Percentiles rank a stretch among this genome's conserved stretches.
Conservation (phyloP, 2,113 vertebrate species). For the Notarius quadriscutis region DNA sequence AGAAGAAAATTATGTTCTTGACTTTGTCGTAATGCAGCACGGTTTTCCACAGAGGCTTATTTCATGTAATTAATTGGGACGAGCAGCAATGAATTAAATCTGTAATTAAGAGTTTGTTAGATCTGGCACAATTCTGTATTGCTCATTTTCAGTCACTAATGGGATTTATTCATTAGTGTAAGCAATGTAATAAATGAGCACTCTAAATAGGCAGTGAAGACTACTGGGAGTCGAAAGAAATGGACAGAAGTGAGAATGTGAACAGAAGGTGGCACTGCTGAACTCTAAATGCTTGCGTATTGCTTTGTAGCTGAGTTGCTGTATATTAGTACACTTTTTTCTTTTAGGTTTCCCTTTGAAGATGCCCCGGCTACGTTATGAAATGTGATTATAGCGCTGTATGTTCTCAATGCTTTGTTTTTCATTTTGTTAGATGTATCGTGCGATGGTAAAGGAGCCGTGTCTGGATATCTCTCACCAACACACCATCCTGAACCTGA, state of each 20-base stretch:
- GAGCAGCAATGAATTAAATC: constrained; percentile 23
- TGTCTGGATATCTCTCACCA: constrained; percentile 74
- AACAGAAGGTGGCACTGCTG: constrained; percentile 28
- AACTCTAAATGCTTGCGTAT: not conserved
- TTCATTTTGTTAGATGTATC: constrained; percentile 63
- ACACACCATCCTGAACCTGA: constrained; percentile 65
- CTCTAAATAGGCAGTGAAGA: constrained; percentile 2
- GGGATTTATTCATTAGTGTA: constrained; percentile 27
- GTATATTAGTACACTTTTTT: not conserved
- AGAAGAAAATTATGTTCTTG: not conserved
- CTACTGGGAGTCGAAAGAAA: not conserved
- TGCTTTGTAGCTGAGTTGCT: not conserved
- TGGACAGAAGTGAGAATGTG: not conserved
- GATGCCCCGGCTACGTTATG: not conserved
- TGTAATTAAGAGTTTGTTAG: constrained; percentile 24
- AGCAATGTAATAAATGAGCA: constrained; percentile 22
- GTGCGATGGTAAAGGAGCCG: constrained; percentile 46
- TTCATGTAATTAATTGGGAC: constrained; percentile 21
- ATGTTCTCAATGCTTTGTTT: not conserved
- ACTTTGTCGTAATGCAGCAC: constrained; percentile 14
- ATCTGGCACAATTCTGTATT: constrained; percentile 7
- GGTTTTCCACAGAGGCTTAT: not conserved
- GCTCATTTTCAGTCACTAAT: constrained; percentile 24
- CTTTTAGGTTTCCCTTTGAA: not conserved
- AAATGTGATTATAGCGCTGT: not conserved